These are phyloP conservation scores for Sebastolobus alascanus DNA, from an alignment of 2,797 vertebrate genomes.

Conservation along the genomic window DNA sequence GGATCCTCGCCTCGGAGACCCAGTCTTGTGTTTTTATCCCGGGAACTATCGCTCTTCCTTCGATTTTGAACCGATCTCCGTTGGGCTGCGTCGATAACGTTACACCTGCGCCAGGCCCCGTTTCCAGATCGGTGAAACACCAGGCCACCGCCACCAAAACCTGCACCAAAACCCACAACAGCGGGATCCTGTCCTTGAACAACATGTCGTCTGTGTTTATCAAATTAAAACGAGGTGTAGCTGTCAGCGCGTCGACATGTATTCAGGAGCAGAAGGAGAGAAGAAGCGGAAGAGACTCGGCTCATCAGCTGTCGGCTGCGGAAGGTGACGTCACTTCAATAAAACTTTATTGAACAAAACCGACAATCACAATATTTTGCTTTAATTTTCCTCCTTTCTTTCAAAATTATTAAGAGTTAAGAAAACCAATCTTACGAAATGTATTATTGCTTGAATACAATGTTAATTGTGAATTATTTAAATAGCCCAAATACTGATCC, in stretches of 20 bases:
- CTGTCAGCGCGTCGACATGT: too few species aligned
- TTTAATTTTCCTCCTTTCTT: neutral
- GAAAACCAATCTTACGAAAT: neutral
- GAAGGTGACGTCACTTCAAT: conserved; percentile 66
- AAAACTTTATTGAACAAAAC: conserved; percentile 67
- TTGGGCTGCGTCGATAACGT: conserved; percentile 57
- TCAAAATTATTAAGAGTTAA: conserved; percentile 5
- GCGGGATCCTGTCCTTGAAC: conserved; percentile 9
- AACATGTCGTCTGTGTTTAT: conserved; percentile 30
- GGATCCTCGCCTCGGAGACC: conserved; percentile 91
- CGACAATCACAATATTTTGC: neutral
- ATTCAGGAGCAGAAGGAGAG: too few species aligned
- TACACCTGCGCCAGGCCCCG: conserved; percentile 77
- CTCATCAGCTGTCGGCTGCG: conserved; percentile 63
- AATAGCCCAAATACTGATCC: neutral
- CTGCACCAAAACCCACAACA: conserved; percentile 66
- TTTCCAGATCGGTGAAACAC: conserved; percentile 81
- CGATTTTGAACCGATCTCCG: conserved; percentile 94
- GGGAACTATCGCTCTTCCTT: conserved; percentile 93
- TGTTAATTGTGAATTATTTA: neutral
- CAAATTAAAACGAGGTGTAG: neutral
- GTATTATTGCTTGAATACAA: neutral
- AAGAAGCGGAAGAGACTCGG: conserved; percentile 18
- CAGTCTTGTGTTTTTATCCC: conserved; percentile 94
- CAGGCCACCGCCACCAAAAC: conserved; percentile 59